Evolutionary conservation across 2,797 vertebrate genomes (phyloP), one percentile per base, ranked within the genome.

Genomic region (Aythya fuligula): DNA sequence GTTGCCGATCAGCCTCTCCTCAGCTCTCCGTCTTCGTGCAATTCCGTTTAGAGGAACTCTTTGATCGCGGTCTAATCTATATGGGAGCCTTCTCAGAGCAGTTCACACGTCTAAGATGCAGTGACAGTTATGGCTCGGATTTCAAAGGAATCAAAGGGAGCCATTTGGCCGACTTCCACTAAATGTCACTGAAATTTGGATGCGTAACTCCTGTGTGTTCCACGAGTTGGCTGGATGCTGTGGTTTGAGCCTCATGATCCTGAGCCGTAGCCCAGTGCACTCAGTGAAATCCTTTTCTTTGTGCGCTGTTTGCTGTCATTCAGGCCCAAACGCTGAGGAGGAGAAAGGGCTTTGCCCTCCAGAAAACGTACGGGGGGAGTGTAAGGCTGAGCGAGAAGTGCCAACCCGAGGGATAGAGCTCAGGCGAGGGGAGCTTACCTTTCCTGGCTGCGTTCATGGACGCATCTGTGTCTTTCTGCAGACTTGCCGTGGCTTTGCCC

Each of bases 121-220:
- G 45, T 84, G 91, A 95, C 85, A 93, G 85, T 91, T 88, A 83
- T 85, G 84, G 92, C 94, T 97, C 92, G 86, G 49, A 90, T 96
- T 96, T 96, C 95, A 96, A 94, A 96, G 88, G 84, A 95, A 87
- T 95, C 90, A 85, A 94, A 96, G 84, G 53, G 72, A 92, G 49
- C 62, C 69, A 57, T 82, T 95, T 96, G 96, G 91, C 94, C 0
- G 5, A 72, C 74, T 89, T 96, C 94, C 93, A 93, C 66, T 78
- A 73, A 89, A 93, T 85, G 90, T 95, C 93, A 85, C 86, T 73
- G 80, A 95, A 92, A 96, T 96, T 87, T 96, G 90, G 88, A 77
- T 78, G 93, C 90, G 61, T 77, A 83, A 80, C 49, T 93, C 58
- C 65, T 69, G 4, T 58, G 53, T 72, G 81, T 80, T 90, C 41